Base-by-base conservation (phyloP, 2,113 vertebrate species). In the Ornithorhynchus anatinus region DNA sequence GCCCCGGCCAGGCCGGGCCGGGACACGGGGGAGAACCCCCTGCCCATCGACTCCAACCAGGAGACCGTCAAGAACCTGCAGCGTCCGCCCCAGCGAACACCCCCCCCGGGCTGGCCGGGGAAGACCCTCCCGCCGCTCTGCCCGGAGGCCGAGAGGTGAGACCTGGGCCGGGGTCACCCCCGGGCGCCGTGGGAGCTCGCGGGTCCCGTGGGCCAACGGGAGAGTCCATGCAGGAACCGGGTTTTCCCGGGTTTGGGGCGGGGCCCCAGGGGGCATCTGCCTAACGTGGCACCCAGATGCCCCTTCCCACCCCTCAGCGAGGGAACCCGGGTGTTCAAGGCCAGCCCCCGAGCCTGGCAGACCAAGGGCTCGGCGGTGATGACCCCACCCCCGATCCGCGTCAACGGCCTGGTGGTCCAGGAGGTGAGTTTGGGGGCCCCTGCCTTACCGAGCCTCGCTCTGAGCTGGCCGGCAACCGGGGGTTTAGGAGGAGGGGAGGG, bases 361-460 rank as follows among this genome's bases (percentile, higher is more conserved):
- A 78, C 77, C 5, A 95, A 95, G 70, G 90, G 74, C 65, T 84
- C 88, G 0, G 81, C 72, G 0, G 89, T 95, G 19, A 90, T 93
- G 90, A 96, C 92, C 1, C 95, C 95, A 0, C 95, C 94, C 17
- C 94, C 94, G 2, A 94, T 96, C 69, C 92, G 86, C 63, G 86
- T 93, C 6, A 91, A 95, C 7, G 86, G 90, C 43, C 90, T 89
- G 57, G 91, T 92, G 40, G 90, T 84, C 81, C 90, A 91, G 88
- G 94, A 95, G 94, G 96, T 96, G 74, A 84, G 92, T 51, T 11
- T n/a, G 2, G 5, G 10, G 9, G 2, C 5, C 16, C 10, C 14
- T 10, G 0, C 2, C n/a, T n/a, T n/a, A n/a, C n/a, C n/a, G n/a
- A n/a, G n/a, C n/a, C n/a, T n/a, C n/a, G n/a, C n/a, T n/a, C n/a